Percentiles rank a stretch among this genome's conserved stretches.
These are phyloP conservation scores for Trichoplusia ni DNA, from an alignment of 1,140 invertebrate genomes.

Conservation along the genomic window DNA sequence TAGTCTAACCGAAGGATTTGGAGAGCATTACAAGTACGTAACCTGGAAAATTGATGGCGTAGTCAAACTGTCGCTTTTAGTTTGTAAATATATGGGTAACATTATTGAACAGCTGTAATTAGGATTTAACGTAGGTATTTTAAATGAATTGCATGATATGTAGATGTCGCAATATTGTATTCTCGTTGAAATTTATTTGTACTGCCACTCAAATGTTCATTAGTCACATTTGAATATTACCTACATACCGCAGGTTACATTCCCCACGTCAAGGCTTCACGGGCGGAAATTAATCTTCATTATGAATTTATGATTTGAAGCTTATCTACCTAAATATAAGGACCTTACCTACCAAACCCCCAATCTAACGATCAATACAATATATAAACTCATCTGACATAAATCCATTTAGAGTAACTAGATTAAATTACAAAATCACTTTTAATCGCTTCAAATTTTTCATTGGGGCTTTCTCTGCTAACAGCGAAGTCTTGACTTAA, in stretches of 20 bases:
- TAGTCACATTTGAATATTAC: slow-evolving; percentile 4
- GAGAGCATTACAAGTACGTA: slow-evolving; percentile 89
- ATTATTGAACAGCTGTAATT: not conserved
- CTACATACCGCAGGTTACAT: slow-evolving; percentile 9
- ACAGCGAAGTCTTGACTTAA: not conserved
- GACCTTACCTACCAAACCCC: too few relatives aligned
- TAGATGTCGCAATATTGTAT: not conserved
- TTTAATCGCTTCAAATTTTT: not conserved
- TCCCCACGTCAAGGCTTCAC: slow-evolving; percentile 9
- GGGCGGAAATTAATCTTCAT: not conserved
- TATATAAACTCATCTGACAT: too few relatives aligned
- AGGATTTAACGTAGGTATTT: not conserved
- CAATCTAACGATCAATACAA: too few relatives aligned
- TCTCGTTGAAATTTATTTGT: not conserved
- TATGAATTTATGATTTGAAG: not conserved
- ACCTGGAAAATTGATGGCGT: slow-evolving; percentile 36
- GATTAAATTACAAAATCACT: too few relatives aligned
- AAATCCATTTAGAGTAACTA: too few relatives aligned
- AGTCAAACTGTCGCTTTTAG: slow-evolving; percentile 29
- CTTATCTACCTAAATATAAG: not conserved
- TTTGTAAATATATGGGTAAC: slow-evolving; percentile 23
- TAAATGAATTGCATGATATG: slow-evolving; percentile 5
- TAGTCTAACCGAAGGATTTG: slow-evolving; percentile 88
- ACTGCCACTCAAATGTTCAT: slow-evolving; percentile 2
- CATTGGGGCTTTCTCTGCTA: not conserved